These are phyloP conservation scores for Machaerirhynchus nigripectus DNA, from an alignment of 2,113 vertebrate species.

Conservation along the genomic window DNA sequence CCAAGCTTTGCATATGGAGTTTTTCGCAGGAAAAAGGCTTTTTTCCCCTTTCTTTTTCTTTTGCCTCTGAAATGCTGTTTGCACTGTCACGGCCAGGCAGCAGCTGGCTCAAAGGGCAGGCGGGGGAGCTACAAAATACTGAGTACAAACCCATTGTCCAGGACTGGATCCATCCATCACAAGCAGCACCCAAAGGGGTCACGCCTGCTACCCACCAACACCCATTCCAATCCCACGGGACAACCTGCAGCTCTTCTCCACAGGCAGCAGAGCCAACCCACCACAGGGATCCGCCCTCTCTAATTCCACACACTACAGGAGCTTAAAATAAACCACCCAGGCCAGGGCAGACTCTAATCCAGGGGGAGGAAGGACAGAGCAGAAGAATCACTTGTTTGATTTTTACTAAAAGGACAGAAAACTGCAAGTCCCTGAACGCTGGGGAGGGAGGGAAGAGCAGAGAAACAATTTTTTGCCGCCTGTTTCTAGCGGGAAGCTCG, in stretches of 20 bases:
- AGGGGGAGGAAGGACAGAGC: not conserved
- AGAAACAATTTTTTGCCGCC: not conserved
- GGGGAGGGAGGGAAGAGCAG: not conserved
- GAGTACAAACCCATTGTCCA: not conserved
- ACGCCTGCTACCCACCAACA: not conserved
- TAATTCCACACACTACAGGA: not conserved
- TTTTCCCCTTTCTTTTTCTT: not conserved
- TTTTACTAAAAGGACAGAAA: not conserved
- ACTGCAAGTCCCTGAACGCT: not conserved
- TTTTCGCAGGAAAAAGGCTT: not conserved
- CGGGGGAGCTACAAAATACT: not conserved
- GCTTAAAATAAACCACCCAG: not conserved
- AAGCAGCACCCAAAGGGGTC: not conserved
- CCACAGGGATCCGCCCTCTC: rapidly evolving
- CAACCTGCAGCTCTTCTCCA: not conserved
- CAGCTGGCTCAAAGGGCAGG: not conserved
- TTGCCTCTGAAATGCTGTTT: not conserved
- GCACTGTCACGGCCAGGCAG: not conserved
- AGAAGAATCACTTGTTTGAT: not conserved
- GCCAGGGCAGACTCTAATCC: not conserved
- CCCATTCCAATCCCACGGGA: not conserved
- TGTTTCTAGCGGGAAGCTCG: rapidly evolving
- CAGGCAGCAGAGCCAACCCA: not conserved
- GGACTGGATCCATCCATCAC: not conserved
- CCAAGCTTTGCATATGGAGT: not conserved